Conservation (phyloP, 2,113 vertebrate genomes). For the Garra rufa region DNA sequence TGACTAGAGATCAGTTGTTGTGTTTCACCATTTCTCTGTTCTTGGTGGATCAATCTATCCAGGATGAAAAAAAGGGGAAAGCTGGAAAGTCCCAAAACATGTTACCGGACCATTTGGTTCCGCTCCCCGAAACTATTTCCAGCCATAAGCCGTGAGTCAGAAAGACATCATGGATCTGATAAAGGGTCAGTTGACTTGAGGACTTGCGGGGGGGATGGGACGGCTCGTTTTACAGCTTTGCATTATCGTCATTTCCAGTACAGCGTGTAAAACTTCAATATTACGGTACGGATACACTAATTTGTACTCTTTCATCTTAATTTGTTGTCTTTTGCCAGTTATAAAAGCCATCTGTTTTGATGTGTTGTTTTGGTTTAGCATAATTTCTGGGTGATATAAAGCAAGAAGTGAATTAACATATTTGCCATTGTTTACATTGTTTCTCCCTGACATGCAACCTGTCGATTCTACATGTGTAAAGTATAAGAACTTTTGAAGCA, state of each 20-base stretch:
- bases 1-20: too few relatives aligned
- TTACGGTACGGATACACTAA: background rate
- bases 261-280: background rate
- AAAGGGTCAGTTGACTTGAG: slow-evolving; percentile 56
- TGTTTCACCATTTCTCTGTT: background rate
- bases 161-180: slow-evolving; percentile 52
- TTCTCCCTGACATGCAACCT: slow-evolving; percentile 53
- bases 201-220: background rate
- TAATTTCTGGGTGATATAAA: background rate
- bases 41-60: slow-evolving; percentile 15
- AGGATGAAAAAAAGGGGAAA: slow-evolving; percentile 17
- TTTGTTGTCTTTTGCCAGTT: background rate
- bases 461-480: background rate
- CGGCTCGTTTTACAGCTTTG: background rate
- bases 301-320: background rate
- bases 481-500: background rate
- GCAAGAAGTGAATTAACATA: background rate
- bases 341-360: slow-evolving; percentile 40
- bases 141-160: slow-evolving; percentile 59
- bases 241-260: background rate
- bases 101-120: slow-evolving; percentile 59
- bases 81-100: slow-evolving; percentile 76
- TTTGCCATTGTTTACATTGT: background rate
- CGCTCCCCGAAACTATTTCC: slow-evolving; percentile 53
- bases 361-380: slow-evolving; percentile 13